phyloP scores from a whole-genome alignment of 2,113 vertebrate genomes.

The Atrichornis clamosus region DNA sequence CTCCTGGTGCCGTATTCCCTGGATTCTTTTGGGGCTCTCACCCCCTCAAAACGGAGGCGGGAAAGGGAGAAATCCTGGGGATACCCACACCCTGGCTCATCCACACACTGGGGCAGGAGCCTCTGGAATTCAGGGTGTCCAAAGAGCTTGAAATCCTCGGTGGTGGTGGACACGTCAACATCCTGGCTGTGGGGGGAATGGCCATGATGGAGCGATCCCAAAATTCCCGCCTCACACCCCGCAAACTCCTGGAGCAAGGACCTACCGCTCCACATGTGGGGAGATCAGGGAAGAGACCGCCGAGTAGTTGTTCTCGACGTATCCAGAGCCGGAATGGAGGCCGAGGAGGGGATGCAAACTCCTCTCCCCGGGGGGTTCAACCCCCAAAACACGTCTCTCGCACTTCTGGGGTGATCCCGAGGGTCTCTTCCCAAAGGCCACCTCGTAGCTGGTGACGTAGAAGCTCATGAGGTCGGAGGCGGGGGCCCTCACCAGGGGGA shows the following conservation, averaged over 20 bases:
- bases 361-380: rapidly evolving
- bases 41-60: background rate
- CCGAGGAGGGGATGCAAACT: rapidly evolving
- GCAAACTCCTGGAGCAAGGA: rapidly evolving
- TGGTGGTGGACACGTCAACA: background rate
- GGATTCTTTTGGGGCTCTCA: background rate
- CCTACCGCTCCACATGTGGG: background rate
- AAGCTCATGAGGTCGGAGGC: conserved; percentile 43
- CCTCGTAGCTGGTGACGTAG: conserved; percentile 28
- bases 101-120: background rate
- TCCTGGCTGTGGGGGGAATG: background rate
- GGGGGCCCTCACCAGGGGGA: conserved; percentile 14
- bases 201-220: rapidly evolving
- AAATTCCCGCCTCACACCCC: rapidly evolving
- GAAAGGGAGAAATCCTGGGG: background rate
- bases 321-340: background rate
- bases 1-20: rapidly evolving
- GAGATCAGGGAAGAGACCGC: rapidly evolving
- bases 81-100: conserved; percentile 5
- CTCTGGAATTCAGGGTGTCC: background rate
- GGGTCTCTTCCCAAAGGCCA: background rate
- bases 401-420: rapidly evolving
- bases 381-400: rapidly evolving
- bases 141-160: conserved; percentile 43
- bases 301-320: background rate